A percentile compares a stretch with the other conserved stretches of the same genome.
phyloP scores from a whole-genome alignment of 1,140 invertebrate species.

The Nautilus pompilius region DNA sequence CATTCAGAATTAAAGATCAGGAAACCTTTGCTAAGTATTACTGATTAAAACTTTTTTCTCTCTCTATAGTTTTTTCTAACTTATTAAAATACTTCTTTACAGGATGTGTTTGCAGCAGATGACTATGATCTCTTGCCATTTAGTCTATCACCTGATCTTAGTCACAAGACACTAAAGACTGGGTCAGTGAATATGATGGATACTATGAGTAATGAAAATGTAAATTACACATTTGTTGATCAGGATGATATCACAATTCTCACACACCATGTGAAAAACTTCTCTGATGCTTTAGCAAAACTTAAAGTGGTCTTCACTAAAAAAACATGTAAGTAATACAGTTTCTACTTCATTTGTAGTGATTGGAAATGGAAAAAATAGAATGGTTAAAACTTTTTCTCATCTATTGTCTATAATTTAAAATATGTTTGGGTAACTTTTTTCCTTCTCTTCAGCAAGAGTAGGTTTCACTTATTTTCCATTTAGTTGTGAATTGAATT shows the following conservation, averaged over 20 bases:
- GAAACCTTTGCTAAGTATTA: too few species aligned
- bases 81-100: too few species aligned
- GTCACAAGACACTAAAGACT: too few species aligned
- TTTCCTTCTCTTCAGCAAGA: neutral
- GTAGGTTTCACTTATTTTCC: too few species aligned
- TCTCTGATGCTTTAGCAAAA: constrained; percentile 59
- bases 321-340: constrained; percentile 43
- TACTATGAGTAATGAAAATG: neutral
- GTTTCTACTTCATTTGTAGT: neutral
- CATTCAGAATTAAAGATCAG: too few species aligned
- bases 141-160: too few species aligned
- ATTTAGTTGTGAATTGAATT: too few species aligned
- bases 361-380: neutral
- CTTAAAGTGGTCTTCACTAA: constrained; percentile 56
- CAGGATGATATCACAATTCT: constrained; percentile 60
- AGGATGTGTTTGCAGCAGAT: too few species aligned
- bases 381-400: neutral
- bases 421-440: neutral
- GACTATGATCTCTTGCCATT: too few species aligned
- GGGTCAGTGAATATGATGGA: constrained; percentile 11
- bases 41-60: too few species aligned
- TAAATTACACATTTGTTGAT: constrained; percentile 41
- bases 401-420: neutral
- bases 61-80: too few species aligned
- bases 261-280: constrained; percentile 59